Evolutionary conservation across 1,140 invertebrate species (phyloP).

Genomic region (Andrena cerasifolii): DNA sequence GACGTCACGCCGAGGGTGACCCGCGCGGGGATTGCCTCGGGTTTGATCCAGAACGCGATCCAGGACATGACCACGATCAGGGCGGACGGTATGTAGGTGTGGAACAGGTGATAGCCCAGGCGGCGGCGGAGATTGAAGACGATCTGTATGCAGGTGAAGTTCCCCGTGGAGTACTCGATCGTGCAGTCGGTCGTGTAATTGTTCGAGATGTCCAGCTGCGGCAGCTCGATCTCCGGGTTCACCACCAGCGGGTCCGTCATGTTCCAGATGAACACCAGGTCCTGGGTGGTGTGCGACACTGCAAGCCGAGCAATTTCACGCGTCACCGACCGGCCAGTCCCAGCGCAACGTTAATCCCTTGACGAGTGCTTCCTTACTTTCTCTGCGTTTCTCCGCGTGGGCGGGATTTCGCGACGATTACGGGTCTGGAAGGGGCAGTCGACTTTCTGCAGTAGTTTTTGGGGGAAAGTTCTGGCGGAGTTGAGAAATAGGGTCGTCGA

Average conservation of each 20-base stretch:
- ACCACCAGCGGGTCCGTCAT: slow-evolving; percentile 93
- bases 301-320: slow-evolving; percentile 61
- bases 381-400: too few species aligned
- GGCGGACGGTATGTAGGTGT: slow-evolving; percentile 95
- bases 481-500: too few species aligned
- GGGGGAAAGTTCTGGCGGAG: too few species aligned
- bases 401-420: too few species aligned
- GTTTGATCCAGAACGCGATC: slow-evolving; percentile 97
- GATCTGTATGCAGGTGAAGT: slow-evolving; percentile 93
- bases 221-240: slow-evolving; percentile 92
- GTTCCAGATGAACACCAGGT: slow-evolving; percentile 94
- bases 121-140: slow-evolving; percentile 91
- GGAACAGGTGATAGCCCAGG: slow-evolving; percentile 94
- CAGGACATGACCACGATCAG: slow-evolving; percentile 96
- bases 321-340: not conserved
- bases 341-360: not conserved
- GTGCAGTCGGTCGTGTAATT: slow-evolving; percentile 95
- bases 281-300: slow-evolving; percentile 93
- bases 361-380: not conserved
- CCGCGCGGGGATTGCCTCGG: slow-evolving; percentile 92
- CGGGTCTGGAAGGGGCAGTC: too few species aligned
- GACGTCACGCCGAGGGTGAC: slow-evolving; percentile 93
- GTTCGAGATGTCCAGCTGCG: slow-evolving; percentile 93
- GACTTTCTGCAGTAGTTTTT: too few species aligned
- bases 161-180: slow-evolving; percentile 94